phyloP scores from a whole-genome alignment of 2,888 invertebrate species.

The Camponotus fellah region DNA sequence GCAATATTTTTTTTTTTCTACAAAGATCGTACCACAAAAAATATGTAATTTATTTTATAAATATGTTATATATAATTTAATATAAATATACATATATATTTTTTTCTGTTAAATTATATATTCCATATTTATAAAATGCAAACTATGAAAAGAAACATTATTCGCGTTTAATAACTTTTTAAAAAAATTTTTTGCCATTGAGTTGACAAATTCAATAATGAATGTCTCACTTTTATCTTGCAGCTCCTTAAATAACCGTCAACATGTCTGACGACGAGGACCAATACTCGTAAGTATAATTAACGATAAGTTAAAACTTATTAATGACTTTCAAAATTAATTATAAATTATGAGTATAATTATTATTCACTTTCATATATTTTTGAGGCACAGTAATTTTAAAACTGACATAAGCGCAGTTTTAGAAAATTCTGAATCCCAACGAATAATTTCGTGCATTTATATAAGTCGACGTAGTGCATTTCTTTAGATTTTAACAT shows the following conservation, averaged over 20 bases:
- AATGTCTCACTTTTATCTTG: constrained; percentile 83
- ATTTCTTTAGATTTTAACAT: not conserved
- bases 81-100: not conserved
- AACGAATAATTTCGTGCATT: not conserved
- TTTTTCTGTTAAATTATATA: no score
- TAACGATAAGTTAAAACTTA: not conserved
- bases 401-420: not conserved
- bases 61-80: not conserved
- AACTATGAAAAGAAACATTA: not conserved
- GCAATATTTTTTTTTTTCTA: not conserved
- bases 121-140: not conserved
- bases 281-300: constrained; percentile 95
- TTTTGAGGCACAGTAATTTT: not conserved
- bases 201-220: constrained; percentile 4
- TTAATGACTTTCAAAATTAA: not conserved
- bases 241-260: constrained; percentile 89
- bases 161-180: not conserved
- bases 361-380: not conserved
- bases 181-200: not conserved
- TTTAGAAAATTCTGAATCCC: not conserved
- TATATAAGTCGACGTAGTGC: not conserved
- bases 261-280: constrained; percentile 98
- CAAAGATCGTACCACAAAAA: not conserved
- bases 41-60: not conserved
- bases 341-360: not conserved